Evolutionary conservation across 2,113 vertebrate genomes (phyloP), one percentile per base, ranked within the genome.

Genomic region (Corythornis cristatus): DNA sequence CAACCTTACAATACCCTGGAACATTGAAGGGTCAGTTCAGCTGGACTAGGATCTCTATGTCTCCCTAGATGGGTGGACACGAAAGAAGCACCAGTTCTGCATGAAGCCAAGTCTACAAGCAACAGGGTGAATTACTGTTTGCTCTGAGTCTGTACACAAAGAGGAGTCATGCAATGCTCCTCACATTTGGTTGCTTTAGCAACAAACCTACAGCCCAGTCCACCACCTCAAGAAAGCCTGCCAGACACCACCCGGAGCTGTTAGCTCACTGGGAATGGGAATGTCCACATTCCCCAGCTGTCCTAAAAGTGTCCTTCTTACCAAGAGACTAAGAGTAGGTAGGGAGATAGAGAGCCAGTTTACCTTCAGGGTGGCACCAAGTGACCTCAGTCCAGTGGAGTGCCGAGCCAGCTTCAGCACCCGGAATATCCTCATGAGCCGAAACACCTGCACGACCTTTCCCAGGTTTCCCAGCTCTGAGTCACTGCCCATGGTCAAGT

Each of bases 381-480:
- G 97, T 0, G 99, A 99, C 28, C 99, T 98, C 79, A 99, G 98
- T 15, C 99, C 99, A 0, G 99, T 99, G 58, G 99, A 99, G 95
- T 99, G 99, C 74, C 99, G 98, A 5, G 99, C 99, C 98, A 99
- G 82, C 96, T 99, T 99, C 96, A 99, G 95, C 80, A 99, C 99
- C n/a, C 99, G 97, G 97, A 99, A 99, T 97, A 99, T 98, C 96
- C 99, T 98, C 99, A 99, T 99, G 72, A 99, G 98, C 29, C 99
- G 98, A 73, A 99, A 98, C 58, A 99, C 99, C 98, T 99, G 99
- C 89, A 99, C 98, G 3, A 99, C 98, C 71, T 98, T 98, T 60
- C 99, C 98, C 97, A 99, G 88, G 94, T 99, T 97, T 23, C 98
- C 99, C 77, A 99, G 97, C 42, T 99, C 98, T 0, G 98, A 97